Evolutionary conservation across 2,888 invertebrate species (phyloP).

Genomic region (Dryadula phaetusa): DNA sequence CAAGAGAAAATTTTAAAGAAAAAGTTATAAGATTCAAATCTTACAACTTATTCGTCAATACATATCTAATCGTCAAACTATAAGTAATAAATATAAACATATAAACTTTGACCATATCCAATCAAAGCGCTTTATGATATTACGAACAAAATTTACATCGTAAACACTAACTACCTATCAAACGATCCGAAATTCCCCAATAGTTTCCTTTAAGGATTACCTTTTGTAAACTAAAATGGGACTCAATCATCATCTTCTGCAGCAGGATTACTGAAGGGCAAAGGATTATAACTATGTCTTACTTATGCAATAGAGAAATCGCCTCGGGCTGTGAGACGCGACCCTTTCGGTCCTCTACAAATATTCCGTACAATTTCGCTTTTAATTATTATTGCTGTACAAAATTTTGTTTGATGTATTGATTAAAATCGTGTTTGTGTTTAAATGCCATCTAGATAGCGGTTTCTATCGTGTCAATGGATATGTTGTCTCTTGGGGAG

Average conservation of each 20-base stretch:
- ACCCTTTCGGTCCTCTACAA: slow-evolving; percentile 78
- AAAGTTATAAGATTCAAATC: no score
- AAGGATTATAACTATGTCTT: slow-evolving; percentile 62
- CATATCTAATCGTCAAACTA: not conserved
- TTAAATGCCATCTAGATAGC: slow-evolving; percentile 67
- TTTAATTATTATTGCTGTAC: slow-evolving; percentile 82
- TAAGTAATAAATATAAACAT: slow-evolving; percentile 50
- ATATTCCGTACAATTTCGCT: slow-evolving; percentile 82
- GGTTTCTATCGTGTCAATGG: slow-evolving; percentile 68
- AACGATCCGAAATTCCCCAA: slow-evolving; percentile 73
- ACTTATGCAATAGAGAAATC: slow-evolving; percentile 56
- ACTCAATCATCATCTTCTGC: slow-evolving; percentile 81
- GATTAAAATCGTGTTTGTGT: slow-evolving; percentile 81
- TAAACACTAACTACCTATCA: slow-evolving; percentile 76
- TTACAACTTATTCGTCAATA: not conserved
- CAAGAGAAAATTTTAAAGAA: no score
- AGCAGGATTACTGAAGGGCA: slow-evolving; percentile 76
- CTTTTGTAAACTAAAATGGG: slow-evolving; percentile 83
- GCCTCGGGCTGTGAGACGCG: slow-evolving; percentile 65
- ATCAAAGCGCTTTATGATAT: slow-evolving; percentile 83
- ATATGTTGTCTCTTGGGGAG: slow-evolving; percentile 59
- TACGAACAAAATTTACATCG: slow-evolving; percentile 80
- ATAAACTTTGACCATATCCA: slow-evolving; percentile 71
- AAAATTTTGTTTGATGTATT: slow-evolving; percentile 83
- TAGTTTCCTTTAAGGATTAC: slow-evolving; percentile 82